phyloP scores from a whole-genome alignment of 2,888 invertebrate genomes.

The Hirtodrosophila duncani region DNA sequence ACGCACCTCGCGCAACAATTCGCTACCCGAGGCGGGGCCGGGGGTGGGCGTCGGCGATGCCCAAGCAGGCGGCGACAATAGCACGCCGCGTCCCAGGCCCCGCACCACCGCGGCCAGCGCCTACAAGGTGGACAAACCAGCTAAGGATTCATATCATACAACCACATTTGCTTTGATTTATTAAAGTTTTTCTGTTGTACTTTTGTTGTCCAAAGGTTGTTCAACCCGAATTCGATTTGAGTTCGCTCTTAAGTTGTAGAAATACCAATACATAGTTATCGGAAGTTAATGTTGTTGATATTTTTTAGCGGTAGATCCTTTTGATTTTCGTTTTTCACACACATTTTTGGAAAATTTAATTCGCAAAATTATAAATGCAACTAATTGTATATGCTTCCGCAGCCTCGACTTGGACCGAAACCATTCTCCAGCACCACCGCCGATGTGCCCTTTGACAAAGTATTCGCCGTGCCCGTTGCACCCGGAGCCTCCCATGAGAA shows the following conservation, averaged over 20 bases:
- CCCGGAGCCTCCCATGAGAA: slow-evolving; percentile 80
- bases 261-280: too few species aligned
- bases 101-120: slow-evolving; percentile 85
- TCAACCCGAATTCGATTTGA: neutral
- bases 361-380: neutral
- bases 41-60: slow-evolving; percentile 77
- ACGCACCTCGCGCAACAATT: slow-evolving; percentile 84
- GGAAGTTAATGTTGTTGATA: too few species aligned
- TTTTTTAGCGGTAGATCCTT: too few species aligned
- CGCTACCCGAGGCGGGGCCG: slow-evolving; percentile 82
- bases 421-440: slow-evolving; percentile 89
- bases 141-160: too few species aligned
- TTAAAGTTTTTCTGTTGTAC: slow-evolving; percentile 1
- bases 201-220: neutral
- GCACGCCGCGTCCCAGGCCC: slow-evolving; percentile 81
- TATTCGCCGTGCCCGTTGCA: slow-evolving; percentile 88
- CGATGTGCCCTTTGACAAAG: slow-evolving; percentile 88
- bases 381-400: slow-evolving; percentile 23
- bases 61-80: slow-evolving; percentile 44
- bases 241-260: neutral
- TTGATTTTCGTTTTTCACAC: too few species aligned
- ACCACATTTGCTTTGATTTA: slow-evolving; percentile 1
- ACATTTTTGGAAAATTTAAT: too few species aligned
- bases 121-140: slow-evolving; percentile 94
- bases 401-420: slow-evolving; percentile 92